A percentile compares a stretch with the other conserved stretches of the same genome.
Conservation (phyloP, 2,113 vertebrate genomes). For the Albula glossodonta region DNA sequence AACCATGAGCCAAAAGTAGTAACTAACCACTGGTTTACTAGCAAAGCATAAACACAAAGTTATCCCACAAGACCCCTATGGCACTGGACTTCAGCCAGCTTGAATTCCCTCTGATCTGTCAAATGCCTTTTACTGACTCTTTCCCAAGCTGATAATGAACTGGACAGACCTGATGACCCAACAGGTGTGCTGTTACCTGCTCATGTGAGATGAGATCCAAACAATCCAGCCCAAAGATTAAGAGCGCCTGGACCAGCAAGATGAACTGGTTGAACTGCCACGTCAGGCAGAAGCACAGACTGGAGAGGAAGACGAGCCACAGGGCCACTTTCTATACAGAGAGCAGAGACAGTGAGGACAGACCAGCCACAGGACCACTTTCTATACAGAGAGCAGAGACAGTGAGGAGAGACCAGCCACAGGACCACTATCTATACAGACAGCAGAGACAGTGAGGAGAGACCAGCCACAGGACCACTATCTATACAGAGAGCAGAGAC, state of each 20-base stretch:
- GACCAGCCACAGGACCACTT: slow-evolving; percentile 3
- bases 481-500: not conserved
- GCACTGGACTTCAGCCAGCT: too few species aligned
- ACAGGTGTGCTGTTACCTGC: slow-evolving; percentile 71
- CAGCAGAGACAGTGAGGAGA: slow-evolving; percentile 25
- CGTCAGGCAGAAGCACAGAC: slow-evolving; percentile 88
- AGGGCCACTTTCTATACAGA: slow-evolving; percentile 80
- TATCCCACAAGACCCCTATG: too few species aligned
- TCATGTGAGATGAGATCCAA: slow-evolving; percentile 77
- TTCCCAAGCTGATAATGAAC: not conserved
- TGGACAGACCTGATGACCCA: not conserved
- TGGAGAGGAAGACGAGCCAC: slow-evolving; percentile 81
- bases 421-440: slow-evolving; percentile 65
- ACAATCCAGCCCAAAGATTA: slow-evolving; percentile 84
- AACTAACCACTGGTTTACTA: too few species aligned
- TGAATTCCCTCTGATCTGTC: not conserved
- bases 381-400: slow-evolving; percentile 13
- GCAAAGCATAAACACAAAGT: too few species aligned
- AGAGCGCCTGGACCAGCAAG: slow-evolving; percentile 86
- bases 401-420: slow-evolving; percentile 23
- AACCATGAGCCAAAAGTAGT: too few species aligned
- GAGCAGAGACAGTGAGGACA: slow-evolving; percentile 23
- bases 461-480: not conserved
- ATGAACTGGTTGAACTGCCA: slow-evolving; percentile 99
- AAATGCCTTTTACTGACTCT: not conserved